phyloP scores from a whole-genome alignment of 2,797 vertebrate genomes.

The Parauchenoglanis ngamensis region DNA sequence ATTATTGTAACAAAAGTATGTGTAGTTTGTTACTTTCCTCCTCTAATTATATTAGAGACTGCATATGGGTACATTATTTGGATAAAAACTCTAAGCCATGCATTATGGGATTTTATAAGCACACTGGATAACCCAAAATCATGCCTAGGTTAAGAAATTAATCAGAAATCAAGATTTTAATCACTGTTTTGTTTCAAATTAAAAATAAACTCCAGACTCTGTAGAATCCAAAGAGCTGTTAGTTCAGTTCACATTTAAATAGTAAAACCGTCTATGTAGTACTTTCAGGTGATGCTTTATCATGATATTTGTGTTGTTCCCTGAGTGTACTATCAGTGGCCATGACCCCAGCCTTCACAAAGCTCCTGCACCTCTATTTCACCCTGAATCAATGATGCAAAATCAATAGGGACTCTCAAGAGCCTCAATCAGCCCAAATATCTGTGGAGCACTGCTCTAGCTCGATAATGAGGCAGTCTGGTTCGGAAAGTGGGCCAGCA shows the following conservation, averaged over 20 bases:
- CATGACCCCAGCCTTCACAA: conserved; percentile 61
- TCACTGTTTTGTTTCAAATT: neutral
- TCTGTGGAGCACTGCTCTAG: conserved; percentile 63
- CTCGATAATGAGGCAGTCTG: conserved; percentile 50
- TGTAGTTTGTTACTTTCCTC: neutral
- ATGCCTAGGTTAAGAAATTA: neutral
- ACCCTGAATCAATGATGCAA: conserved; percentile 62
- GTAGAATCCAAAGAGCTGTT: neutral
- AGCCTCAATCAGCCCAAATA: conserved; percentile 71
- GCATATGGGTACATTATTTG: neutral
- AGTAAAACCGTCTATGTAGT: conserved; percentile 10
- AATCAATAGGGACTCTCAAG: conserved; percentile 72
- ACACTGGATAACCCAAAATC: neutral
- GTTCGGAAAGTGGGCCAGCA: conserved; percentile 32
- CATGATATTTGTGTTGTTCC: conserved; percentile 40
- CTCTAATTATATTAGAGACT: neutral
- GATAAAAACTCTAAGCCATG: neutral
- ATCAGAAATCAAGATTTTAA: neutral
- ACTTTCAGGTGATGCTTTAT: conserved; percentile 33
- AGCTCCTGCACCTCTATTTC: conserved; percentile 67
- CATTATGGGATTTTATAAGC: neutral
- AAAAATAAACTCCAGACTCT: neutral
- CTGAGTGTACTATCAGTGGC: conserved; percentile 36
- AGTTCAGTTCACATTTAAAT: neutral
- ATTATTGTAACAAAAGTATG: too few relatives aligned